A percentile compares a stretch with the other conserved stretches of the same genome.
Conservation (phyloP, 2,888 invertebrate species). For the Eucriotettix oculatus region DNA sequence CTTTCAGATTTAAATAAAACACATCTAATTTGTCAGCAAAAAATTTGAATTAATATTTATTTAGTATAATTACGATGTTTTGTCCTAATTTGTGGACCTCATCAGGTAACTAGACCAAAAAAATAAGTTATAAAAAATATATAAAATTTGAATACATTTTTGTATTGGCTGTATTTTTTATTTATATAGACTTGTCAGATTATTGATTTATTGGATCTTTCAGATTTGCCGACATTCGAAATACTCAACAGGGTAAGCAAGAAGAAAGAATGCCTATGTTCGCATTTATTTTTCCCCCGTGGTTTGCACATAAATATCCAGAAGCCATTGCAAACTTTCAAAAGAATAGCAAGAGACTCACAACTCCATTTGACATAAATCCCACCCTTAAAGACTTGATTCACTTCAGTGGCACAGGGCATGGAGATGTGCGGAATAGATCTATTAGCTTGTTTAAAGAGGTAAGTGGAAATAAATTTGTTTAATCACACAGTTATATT, state of each 20-base stretch:
- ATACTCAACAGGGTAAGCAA: conserved; percentile 77
- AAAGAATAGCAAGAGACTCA: conserved; percentile 48
- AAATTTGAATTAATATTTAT: no score
- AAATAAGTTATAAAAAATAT: no score
- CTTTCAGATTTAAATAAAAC: conserved; percentile 52
- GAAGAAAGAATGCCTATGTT: conserved; percentile 85
- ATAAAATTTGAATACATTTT: no score
- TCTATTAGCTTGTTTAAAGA: conserved; percentile 44
- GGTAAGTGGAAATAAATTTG: conserved; percentile 23
- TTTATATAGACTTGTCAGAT: no score
- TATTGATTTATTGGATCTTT: no score
- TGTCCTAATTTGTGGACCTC: no score
- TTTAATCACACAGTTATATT: background rate
- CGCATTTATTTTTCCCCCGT: conserved; percentile 56
- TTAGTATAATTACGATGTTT: no score
- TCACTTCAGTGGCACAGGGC: conserved; percentile 26
- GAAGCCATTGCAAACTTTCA: conserved; percentile 41
- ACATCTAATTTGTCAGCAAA: no score
- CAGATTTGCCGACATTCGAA: conserved; percentile 64
- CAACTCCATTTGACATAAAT: conserved; percentile 82
- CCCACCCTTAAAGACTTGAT: conserved; percentile 58
- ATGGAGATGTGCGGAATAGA: conserved; percentile 36
- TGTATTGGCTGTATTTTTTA: no score
- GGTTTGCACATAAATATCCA: conserved; percentile 43
- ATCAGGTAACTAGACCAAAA: no score